Percentiles rank a stretch among this genome's conserved stretches.
Evolutionary conservation across 2,797 vertebrate genomes (phyloP).

Genomic region (Labroides dimidiatus): DNA sequence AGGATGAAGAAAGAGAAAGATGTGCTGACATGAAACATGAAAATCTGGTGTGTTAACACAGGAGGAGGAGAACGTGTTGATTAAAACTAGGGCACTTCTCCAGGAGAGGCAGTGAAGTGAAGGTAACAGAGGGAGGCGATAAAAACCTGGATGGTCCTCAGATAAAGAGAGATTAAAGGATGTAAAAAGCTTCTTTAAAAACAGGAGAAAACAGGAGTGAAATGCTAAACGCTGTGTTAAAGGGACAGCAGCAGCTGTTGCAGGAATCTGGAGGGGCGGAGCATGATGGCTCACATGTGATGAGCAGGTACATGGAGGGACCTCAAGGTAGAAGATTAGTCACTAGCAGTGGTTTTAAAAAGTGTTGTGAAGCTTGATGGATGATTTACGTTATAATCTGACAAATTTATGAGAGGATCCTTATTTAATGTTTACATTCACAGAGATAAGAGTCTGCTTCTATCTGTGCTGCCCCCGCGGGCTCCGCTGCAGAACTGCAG

Average conservation of each 20-base stretch:
- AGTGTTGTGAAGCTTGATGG: no score
- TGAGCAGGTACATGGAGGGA: constrained; percentile 21
- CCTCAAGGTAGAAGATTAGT: no score
- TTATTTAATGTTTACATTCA: no score
- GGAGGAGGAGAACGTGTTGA: background rate
- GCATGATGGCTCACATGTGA: constrained; percentile 32
- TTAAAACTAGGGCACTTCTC: constrained; percentile 18
- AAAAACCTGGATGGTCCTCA: constrained; percentile 41
- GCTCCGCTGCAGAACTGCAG: constrained; percentile 32
- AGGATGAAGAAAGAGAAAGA: constrained; percentile 6
- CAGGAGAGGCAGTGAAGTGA: constrained; percentile 36
- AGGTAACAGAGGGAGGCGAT: constrained; percentile 38
- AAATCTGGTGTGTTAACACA: constrained; percentile 15
- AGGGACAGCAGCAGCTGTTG: constrained; percentile 43
- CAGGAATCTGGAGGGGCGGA: constrained; percentile 31
- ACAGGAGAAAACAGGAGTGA: constrained; percentile 18
- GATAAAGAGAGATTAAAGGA: constrained; percentile 57
- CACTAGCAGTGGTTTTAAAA: no score
- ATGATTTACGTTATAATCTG: no score
- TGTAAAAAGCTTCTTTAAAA: constrained; percentile 27
- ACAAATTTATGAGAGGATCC: no score
- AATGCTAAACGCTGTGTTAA: constrained; percentile 40
- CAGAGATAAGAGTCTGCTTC: no score
- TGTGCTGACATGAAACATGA: constrained; percentile 22
- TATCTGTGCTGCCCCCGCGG: constrained; percentile 50